Evolutionary conservation across 2,888 invertebrate species (phyloP).

Genomic region (Pegoplata infirma): DNA sequence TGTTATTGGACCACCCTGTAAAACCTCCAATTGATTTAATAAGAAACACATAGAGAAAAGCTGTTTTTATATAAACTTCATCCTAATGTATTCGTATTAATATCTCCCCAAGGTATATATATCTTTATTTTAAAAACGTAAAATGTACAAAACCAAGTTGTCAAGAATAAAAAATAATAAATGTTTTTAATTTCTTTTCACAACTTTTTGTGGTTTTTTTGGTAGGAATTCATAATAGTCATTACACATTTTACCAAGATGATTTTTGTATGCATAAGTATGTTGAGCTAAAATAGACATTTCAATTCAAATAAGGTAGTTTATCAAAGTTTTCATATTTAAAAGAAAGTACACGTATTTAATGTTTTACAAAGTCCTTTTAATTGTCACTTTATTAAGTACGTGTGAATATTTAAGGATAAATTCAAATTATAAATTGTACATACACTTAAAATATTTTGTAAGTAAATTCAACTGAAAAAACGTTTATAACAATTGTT

Average conservation of each 20-base stretch:
- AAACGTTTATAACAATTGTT: no score
- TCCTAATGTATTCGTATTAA: no score
- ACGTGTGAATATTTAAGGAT: conserved; percentile 15
- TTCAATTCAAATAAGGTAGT: conserved; percentile 27
- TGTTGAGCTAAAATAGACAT: conserved; percentile 26
- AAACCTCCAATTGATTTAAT: no score
- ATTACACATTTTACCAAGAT: conserved; percentile 25
- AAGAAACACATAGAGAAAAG: no score
- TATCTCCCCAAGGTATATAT: not conserved
- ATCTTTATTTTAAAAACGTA: not conserved
- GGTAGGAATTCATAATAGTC: conserved; percentile 52
- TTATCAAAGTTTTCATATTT: conserved; percentile 37
- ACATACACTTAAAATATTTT: no score
- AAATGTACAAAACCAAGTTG: conserved; percentile 19
- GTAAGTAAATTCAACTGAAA: no score
- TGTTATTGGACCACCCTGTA: no score
- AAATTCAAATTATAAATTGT: no score
- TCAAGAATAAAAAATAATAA: conserved; percentile 21
- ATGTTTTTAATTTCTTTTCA: conserved; percentile 52
- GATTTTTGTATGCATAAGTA: not conserved
- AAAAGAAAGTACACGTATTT: not conserved
- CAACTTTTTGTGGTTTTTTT: conserved; percentile 46
- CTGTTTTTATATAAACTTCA: no score
- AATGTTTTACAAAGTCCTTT: conserved; percentile 5
- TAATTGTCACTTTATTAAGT: conserved; percentile 41